Percentiles rank a stretch among this genome's conserved stretches.
Evolutionary conservation across 2,888 invertebrate genomes (phyloP).

Genomic region (Sepioteuthis lessoniana): DNA sequence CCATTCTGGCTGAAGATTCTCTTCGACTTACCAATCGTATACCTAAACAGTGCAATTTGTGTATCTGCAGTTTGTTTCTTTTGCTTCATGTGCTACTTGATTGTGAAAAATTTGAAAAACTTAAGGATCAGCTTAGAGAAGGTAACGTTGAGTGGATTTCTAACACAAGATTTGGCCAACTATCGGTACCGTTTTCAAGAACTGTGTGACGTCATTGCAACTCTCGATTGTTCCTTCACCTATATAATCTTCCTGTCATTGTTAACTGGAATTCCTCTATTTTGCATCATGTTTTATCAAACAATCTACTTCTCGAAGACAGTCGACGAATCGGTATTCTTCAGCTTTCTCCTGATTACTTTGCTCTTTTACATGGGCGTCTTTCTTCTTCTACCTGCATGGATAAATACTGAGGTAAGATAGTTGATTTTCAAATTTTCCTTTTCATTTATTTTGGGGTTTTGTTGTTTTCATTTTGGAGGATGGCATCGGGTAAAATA

Average conservation of each 20-base stretch:
- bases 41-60: not conserved
- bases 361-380: not conserved
- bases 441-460: too few relatives aligned
- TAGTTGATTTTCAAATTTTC: not conserved
- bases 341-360: not conserved
- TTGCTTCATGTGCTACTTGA: not conserved
- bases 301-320: conserved; percentile 35
- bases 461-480: too few relatives aligned
- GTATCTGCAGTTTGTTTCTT: not conserved
- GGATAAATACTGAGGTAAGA: conserved; percentile 52
- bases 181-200: conserved; percentile 54
- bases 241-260: not conserved
- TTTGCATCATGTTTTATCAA: conserved; percentile 45
- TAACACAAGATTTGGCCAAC: conserved; percentile 52
- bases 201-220: conserved; percentile 38
- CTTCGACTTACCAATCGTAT: not conserved
- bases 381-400: conserved; percentile 17
- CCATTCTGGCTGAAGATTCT: not conserved
- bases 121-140: not conserved
- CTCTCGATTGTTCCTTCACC: conserved; percentile 41
- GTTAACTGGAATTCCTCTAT: not conserved
- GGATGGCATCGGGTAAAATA: too few relatives aligned
- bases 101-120: not conserved
- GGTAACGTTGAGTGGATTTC: too few relatives aligned
- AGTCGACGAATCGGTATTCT: not conserved